These are phyloP conservation scores for Microctonus hyperodae DNA, from an alignment of 2,888 invertebrate species.

Conservation along the genomic window DNA sequence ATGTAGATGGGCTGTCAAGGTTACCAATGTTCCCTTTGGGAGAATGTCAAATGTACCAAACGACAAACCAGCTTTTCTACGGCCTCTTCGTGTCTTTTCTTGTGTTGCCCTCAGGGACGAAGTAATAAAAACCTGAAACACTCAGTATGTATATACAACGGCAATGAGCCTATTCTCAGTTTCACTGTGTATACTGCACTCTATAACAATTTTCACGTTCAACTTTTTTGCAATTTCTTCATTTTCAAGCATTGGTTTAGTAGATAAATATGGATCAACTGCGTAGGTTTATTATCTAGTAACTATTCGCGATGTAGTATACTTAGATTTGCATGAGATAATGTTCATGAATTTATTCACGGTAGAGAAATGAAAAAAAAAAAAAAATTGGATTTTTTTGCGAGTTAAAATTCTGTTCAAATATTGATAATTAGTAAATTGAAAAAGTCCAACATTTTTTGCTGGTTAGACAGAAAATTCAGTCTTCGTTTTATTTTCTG, in stretches of 20 bases:
- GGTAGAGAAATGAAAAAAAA: too few species aligned
- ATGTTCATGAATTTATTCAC: too few species aligned
- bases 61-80: constrained; percentile 37
- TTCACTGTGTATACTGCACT: constrained; percentile 10
- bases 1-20: constrained; percentile 54
- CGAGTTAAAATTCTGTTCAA: too few species aligned
- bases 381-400: too few species aligned
- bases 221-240: constrained; percentile 22
- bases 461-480: not conserved
- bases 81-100: constrained; percentile 48
- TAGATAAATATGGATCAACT: not conserved
- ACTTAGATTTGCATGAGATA: too few species aligned
- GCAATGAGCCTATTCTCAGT: constrained; percentile 40
- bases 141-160: constrained; percentile 52
- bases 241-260: not conserved
- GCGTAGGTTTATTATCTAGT: too few species aligned
- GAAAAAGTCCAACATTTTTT: not conserved
- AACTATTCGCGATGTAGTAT: too few species aligned
- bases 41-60: constrained; percentile 55
- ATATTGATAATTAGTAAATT: not conserved
- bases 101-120: constrained; percentile 46
- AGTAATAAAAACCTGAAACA: constrained; percentile 57
- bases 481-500: not conserved
- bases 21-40: constrained; percentile 56
- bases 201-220: constrained; percentile 16